Base-by-base conservation (phyloP, 2,797 vertebrate species). In the Sebastes vulpes region DNA sequence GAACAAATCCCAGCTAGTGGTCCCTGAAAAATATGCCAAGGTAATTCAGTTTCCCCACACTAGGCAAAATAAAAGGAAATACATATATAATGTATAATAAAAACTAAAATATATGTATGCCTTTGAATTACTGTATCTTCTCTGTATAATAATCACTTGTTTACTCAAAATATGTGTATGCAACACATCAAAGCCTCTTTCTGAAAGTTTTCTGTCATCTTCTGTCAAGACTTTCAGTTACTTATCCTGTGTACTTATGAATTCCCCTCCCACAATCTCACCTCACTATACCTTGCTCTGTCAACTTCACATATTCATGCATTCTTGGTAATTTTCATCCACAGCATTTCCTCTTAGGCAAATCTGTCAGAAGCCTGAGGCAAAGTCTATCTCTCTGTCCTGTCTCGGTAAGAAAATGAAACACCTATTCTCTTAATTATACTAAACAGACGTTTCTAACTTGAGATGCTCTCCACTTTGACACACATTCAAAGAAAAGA, bases 141-240 rank as follows among this genome's bases (percentile, higher is more conserved):
- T 59, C 60, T 53, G 25, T 63, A 77, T 79, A 35, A 83, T 76
- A 79, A 87, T 80, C 48, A 78, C 59, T 77, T 89, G 69, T 90
- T 90, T 90, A 84, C 80, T 65, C 59, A 83, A 77, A 85, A 79
- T 70, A 26, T 70, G n/a, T 64, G 25, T 38, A 52, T 32, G 31
- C 9, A 65, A 58, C 50, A 83, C 86, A 81, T 92, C 84, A 92
- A 91, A 91, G 85, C 16, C 72, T 68, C 59, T 53, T 60, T 60
- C 38, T 9, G 6, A 73, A 52, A 58, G 35, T 8, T 8, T 38
- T 70, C 50, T 57, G 20, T 79, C 71, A 77, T 81, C 65, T 67
- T 67, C 69, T 72, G 38, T 85, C 83, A 77, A 75, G 18, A 75
- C 5, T 63, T 72, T 70, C 32, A 50, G 48, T 80, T 66, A 75